These are phyloP conservation scores for Epirrhoe alternata DNA, from an alignment of 2,888 invertebrate genomes.

Conservation along the genomic window DNA sequence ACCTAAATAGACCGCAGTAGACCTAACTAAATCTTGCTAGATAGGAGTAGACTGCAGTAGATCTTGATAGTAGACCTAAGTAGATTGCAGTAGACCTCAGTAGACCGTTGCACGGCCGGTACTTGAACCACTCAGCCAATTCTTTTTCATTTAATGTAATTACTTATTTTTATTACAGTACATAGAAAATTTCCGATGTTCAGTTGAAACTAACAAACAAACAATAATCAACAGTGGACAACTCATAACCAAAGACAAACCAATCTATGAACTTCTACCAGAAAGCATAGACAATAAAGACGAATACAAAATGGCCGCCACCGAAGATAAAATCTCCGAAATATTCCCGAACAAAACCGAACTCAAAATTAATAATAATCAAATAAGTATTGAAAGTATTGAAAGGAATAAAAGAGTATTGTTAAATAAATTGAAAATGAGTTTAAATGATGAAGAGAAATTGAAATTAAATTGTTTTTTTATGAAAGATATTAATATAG, in stretches of 20 bases:
- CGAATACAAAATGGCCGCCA: constrained; percentile 30
- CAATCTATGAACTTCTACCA: constrained; percentile 63
- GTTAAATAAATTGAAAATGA: constrained; percentile 57
- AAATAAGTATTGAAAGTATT: constrained; percentile 67
- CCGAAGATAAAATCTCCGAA: constrained; percentile 45
- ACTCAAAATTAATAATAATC: constrained; percentile 54
- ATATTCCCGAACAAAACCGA: constrained; percentile 67
- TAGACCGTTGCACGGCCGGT: too few relatives aligned
- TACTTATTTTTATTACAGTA: constrained; percentile 61
- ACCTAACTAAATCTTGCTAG: too few relatives aligned
- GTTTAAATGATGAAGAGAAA: constrained; percentile 56
- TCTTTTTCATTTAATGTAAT: too few relatives aligned
- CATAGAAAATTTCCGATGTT: constrained; percentile 64
- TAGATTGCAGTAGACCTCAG: too few relatives aligned
- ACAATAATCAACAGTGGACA: constrained; percentile 60
- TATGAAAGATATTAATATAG: constrained; percentile 78
- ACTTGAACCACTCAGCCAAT: too few relatives aligned
- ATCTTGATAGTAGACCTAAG: too few relatives aligned
- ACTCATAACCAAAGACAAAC: constrained; percentile 57
- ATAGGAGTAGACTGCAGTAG: too few relatives aligned
- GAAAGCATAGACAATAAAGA: constrained; percentile 49
- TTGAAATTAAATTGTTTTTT: constrained; percentile 74
- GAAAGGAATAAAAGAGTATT: constrained; percentile 72
- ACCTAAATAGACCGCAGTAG: too few relatives aligned
- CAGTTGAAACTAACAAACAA: constrained; percentile 64